A percentile compares a stretch with the other conserved stretches of the same genome.
These are phyloP conservation scores for Pygoscelis antarcticus DNA, from an alignment of 2,113 vertebrate genomes.

Conservation along the genomic window DNA sequence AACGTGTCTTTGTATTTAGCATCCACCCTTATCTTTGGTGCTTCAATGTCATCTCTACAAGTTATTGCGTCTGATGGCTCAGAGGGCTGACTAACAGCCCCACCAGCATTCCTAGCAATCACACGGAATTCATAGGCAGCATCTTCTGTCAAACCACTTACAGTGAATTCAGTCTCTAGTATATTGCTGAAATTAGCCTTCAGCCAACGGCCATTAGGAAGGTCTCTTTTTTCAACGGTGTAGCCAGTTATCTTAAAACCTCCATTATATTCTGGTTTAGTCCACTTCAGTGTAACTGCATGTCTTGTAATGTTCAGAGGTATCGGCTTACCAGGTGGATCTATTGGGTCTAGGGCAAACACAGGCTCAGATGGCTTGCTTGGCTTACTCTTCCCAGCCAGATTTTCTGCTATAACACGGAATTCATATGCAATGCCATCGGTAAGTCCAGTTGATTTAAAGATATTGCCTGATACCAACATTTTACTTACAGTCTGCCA, in stretches of 20 bases:
- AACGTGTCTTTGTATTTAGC: slow-evolving; percentile 90
- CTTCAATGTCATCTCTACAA: slow-evolving; percentile 93
- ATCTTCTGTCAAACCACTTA: slow-evolving; percentile 94
- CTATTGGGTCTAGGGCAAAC: slow-evolving; percentile 93
- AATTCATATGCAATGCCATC: slow-evolving; percentile 96
- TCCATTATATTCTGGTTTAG: slow-evolving; percentile 95
- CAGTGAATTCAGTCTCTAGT: slow-evolving; percentile 92
- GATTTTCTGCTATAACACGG: slow-evolving; percentile 93
- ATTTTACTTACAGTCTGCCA: slow-evolving; percentile 92
- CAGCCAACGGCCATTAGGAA: slow-evolving; percentile 92
- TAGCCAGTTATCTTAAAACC: slow-evolving; percentile 98
- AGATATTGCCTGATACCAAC: slow-evolving; percentile 89
- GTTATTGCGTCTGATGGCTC: slow-evolving; percentile 91
- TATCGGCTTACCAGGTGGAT: slow-evolving; percentile 91
- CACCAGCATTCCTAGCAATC: slow-evolving; percentile 91
- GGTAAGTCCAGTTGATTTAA: slow-evolving; percentile 90
- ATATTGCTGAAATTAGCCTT: slow-evolving; percentile 98
- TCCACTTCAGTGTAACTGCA: slow-evolving; percentile 91
- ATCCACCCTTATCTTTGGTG: slow-evolving; percentile 94
- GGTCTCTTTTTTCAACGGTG: slow-evolving; percentile 92
- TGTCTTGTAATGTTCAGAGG: slow-evolving; percentile 90
- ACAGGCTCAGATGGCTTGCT: slow-evolving; percentile 93
- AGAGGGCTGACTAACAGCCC: slow-evolving; percentile 91
- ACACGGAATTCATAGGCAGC: slow-evolving; percentile 94
- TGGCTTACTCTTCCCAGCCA: slow-evolving; percentile 94